Conservation (phyloP, 2,797 vertebrate species). For the Ptychobarbus kaznakovi region DNA sequence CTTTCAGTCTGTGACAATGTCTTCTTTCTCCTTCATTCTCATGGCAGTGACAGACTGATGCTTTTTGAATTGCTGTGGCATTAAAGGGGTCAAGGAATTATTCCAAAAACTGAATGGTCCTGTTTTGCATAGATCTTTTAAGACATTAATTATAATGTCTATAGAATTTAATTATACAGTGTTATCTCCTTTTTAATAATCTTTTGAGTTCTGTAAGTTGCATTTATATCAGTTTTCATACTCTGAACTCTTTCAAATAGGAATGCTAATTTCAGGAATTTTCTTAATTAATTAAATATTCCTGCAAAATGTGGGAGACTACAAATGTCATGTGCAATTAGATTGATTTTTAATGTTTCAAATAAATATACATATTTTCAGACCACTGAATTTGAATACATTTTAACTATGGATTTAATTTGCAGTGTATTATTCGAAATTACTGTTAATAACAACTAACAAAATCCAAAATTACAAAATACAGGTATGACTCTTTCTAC, state of each 20-base stretch:
- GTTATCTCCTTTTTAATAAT: no score
- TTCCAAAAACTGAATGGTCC: no score
- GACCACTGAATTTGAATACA: no score
- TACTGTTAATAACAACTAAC: not conserved
- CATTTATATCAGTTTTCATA: no score
- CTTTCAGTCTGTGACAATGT: constrained; percentile 71
- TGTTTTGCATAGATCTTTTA: not conserved
- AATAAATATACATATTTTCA: no score
- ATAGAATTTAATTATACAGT: not conserved
- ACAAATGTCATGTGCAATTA: no score
- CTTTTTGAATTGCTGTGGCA: not conserved
- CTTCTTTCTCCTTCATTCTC: constrained; percentile 48
- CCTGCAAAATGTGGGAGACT: not conserved
- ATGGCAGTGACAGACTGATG: not conserved
- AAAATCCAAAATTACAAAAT: not conserved
- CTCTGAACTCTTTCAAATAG: not conserved
- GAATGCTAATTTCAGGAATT: no score
- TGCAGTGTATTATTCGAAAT: not conserved
- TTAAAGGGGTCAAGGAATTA: not conserved
- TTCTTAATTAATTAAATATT: not conserved
- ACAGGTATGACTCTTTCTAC: no score
- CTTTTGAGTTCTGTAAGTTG: no score
- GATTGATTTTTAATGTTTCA: no score
- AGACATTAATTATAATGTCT: not conserved
- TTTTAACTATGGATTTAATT: not conserved